These are phyloP conservation scores for Bilobella aurantiaca DNA, from an alignment of 1,140 invertebrate species.

Conservation along the genomic window DNA sequence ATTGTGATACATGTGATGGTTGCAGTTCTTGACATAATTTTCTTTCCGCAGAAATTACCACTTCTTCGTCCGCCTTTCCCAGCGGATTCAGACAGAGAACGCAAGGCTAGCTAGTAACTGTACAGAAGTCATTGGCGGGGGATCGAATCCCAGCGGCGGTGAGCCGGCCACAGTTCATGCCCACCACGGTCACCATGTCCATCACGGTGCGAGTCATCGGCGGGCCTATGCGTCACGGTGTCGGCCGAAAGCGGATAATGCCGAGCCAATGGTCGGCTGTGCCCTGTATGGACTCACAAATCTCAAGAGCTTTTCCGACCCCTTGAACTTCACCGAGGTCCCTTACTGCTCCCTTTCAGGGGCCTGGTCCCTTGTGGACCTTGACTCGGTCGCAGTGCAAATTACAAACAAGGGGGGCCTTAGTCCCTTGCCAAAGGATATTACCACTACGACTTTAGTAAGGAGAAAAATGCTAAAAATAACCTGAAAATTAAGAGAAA, in stretches of 20 bases:
- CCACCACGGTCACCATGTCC: not conserved
- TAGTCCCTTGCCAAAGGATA: slow-evolving; percentile 31
- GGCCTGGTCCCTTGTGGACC: slow-evolving; percentile 33
- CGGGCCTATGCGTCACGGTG: not conserved
- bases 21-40: not conserved
- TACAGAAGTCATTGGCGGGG: not conserved
- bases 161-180: no score
- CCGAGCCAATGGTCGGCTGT: slow-evolving; percentile 21
- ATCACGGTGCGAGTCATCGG: not conserved
- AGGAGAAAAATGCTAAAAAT: not conserved
- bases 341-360: slow-evolving; percentile 31
- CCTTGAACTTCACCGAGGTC: slow-evolving; percentile 27
- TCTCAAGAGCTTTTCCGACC: slow-evolving; percentile 31
- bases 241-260: not conserved
- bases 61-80: not conserved
- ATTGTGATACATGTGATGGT: not conserved
- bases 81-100: not conserved
- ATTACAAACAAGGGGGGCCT: slow-evolving; percentile 34
- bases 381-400: slow-evolving; percentile 31
- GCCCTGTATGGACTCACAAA: slow-evolving; percentile 32
- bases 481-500: no score
- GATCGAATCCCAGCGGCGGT: not conserved
- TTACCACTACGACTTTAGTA: slow-evolving; percentile 33
- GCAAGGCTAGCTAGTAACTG: not conserved
- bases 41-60: not conserved